phyloP scores from a whole-genome alignment of 1,140 invertebrate genomes.

The Scylla paramamosain region DNA sequence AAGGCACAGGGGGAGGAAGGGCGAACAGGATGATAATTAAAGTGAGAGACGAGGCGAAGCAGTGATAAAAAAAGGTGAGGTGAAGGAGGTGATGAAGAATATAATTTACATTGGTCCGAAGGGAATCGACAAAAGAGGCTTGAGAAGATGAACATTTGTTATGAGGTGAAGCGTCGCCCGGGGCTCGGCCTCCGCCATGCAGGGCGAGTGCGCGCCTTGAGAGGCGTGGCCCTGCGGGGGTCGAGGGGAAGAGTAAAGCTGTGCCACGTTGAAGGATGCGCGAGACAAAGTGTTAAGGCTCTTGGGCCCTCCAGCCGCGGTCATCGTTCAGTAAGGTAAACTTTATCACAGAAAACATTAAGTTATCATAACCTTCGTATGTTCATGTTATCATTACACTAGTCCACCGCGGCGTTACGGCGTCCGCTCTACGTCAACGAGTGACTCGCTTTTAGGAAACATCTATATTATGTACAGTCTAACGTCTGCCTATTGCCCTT shows the following conservation, averaged over 20 bases:
- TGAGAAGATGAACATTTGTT: neutral
- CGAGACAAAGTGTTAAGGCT: slow-evolving; percentile 34
- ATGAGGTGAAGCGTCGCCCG: slow-evolving; percentile 1
- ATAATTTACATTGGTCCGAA: neutral
- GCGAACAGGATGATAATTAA: neutral
- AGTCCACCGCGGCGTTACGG: slow-evolving; percentile 57
- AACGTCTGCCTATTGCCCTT: slow-evolving; percentile 74
- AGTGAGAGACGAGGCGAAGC: neutral
- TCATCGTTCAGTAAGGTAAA: slow-evolving; percentile 58
- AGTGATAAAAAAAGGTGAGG: neutral
- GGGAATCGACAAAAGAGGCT: neutral
- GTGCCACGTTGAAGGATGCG: slow-evolving; percentile 24
- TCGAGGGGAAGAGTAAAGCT: neutral
- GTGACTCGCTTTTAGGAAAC: slow-evolving; percentile 63
- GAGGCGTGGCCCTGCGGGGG: neutral
- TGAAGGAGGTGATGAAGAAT: neutral
- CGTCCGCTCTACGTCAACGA: slow-evolving; percentile 66
- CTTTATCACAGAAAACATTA: slow-evolving; percentile 74
- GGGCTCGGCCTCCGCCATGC: neutral
- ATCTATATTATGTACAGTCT: slow-evolving; percentile 71
- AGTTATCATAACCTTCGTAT: slow-evolving; percentile 68
- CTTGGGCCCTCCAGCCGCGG: slow-evolving; percentile 29
- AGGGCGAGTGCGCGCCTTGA: too few relatives aligned
- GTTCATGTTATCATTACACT: slow-evolving; percentile 42
- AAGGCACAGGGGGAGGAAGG: slow-evolving; percentile 9